Evolutionary conservation across 2,113 vertebrate species (phyloP).

Genomic region (Peromyscus polionotus): DNA sequence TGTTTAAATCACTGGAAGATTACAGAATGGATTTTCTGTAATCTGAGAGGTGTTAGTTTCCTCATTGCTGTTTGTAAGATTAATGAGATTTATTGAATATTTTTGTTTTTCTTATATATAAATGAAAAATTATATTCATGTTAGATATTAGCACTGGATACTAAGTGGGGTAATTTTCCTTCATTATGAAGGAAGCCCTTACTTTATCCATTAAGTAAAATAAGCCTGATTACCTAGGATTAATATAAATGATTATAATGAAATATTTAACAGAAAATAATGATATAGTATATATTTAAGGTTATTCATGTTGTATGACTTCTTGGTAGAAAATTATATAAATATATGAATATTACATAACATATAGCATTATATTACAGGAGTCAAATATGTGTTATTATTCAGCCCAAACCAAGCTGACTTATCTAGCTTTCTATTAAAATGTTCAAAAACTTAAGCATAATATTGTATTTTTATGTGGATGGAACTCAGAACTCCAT

Average conservation of each 20-base stretch:
- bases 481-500: neutral
- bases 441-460: neutral
- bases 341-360: neutral
- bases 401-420: neutral
- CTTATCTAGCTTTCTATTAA: neutral
- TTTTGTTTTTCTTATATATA: neutral
- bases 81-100: neutral
- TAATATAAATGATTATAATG: neutral
- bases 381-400: neutral
- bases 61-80: neutral
- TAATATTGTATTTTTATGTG: neutral
- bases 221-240: neutral
- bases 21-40: no score
- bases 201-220: neutral
- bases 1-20: accelerated
- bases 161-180: neutral
- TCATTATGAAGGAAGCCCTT: neutral
- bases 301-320: neutral
- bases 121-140: neutral
- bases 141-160: neutral
- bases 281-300: neutral
- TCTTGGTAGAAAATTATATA: neutral
- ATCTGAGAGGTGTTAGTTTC: neutral
- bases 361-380: neutral
- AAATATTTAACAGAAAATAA: neutral